Evolutionary conservation across 2,888 invertebrate species (phyloP).

Genomic region (Lepidocyrtoides sp.): DNA sequence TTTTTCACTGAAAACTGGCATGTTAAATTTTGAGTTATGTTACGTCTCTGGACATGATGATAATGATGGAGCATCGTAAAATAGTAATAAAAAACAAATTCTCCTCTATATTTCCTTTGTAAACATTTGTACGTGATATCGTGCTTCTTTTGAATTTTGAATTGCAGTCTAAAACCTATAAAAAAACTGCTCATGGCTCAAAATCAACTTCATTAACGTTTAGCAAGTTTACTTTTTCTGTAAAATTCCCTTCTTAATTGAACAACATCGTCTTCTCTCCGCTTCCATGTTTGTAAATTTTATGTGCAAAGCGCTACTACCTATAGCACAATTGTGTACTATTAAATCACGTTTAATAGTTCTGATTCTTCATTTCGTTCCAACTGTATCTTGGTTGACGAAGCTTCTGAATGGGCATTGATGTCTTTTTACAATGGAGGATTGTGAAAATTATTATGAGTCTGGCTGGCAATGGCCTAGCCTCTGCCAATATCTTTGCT

Average conservation of each 20-base stretch:
- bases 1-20: neutral
- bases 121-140: conserved; percentile 66
- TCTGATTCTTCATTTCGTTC: neutral
- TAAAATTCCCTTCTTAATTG: no score
- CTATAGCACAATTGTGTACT: neutral
- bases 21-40: neutral
- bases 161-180: neutral
- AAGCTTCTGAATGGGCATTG: conserved; percentile 21
- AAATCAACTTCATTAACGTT: no score
- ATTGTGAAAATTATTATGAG: no score
- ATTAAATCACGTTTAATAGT: neutral
- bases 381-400: no score
- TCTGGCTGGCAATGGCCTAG: no score
- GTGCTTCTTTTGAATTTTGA: conserved; percentile 46
- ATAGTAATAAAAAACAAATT: neutral
- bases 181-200: no score
- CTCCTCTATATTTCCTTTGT: neutral
- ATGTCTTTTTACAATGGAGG: neutral
- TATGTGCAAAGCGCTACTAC: neutral
- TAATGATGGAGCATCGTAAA: neutral
- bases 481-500: no score
- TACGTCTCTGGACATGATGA: neutral
- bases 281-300: neutral
- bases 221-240: no score
- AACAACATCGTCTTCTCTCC: no score